Base-by-base conservation (phyloP, 2,113 vertebrate genomes). In the Girardinichthys multiradiatus region DNA sequence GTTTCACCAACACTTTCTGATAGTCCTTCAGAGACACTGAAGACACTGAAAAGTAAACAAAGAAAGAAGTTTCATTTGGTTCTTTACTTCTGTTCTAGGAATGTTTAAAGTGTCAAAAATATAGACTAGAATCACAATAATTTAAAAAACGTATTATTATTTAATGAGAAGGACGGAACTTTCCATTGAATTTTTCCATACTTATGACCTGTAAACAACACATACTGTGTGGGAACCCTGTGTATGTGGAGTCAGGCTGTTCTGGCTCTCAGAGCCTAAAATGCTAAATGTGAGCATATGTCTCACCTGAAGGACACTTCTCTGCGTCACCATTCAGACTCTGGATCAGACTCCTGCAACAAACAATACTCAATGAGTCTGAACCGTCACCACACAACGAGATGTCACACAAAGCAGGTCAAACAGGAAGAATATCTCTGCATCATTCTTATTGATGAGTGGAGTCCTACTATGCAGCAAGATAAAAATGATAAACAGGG, bases 331-430 rank as follows among this genome's bases (percentile, higher is more conserved):
- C 98, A 29, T 82, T 93, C 84, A 99, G 92, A 48, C 92, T 95
- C 87, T 99, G 98, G 86, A 98, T 93, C 83, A 96, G 86, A 24
- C 13, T 87, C 89, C 98, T 99, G 91, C 27, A 91, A 95, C 26
- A 45, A 67, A 26, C 8, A 4, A 68, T 13, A 51, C 54, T 35
- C 45, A 8, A 57, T 17, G 9, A 81, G 54, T n/a, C 26, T 27
- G 15, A 78, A 68, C 73, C 33, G n/a, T 28, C 11, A 30, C 51
- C 21, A 14, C 21, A 54, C 1, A n/a, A 27, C 35, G 45, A 59
- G 26, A 60, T 39, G 31, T 54, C 14, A 35, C 62, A 57, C n/a
- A 42, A 62, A 72, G 27, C 79, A 69, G 74, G 79, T 83, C 58
- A n/a, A n/a, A 63, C 76, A 30, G 28, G 31, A 39, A 29, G 7